A percentile compares a stretch with the other conserved stretches of the same genome.
Evolutionary conservation across 2,888 invertebrate genomes (phyloP).

Genomic region (Drosophila emarginata): DNA sequence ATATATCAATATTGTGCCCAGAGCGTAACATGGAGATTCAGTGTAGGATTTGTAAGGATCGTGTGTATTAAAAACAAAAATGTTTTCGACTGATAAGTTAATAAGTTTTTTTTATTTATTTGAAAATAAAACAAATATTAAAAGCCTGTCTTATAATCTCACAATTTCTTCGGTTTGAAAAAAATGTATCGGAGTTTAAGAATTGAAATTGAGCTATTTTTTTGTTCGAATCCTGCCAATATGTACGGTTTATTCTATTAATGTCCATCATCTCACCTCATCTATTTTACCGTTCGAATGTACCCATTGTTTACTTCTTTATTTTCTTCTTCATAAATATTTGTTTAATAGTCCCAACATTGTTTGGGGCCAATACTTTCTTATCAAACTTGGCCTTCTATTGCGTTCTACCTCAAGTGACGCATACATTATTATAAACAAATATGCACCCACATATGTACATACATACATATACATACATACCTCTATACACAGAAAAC

Average conservation of each 20-base stretch:
- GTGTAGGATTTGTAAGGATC: background rate
- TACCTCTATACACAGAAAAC: background rate
- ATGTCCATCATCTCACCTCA: no score
- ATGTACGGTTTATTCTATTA: no score
- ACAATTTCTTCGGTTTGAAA: no score
- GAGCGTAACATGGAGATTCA: background rate
- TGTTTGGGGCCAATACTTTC: constrained; percentile 22
- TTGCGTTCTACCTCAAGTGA: constrained; percentile 31
- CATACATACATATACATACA: constrained; percentile 5
- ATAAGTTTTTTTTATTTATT: background rate
- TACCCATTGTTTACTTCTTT: background rate
- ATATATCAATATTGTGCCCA: no score
- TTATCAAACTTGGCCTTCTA: constrained; percentile 22
- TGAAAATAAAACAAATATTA: background rate
- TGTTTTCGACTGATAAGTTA: background rate
- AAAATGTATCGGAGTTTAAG: no score
- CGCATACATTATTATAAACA: constrained; percentile 1
- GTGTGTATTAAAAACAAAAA: background rate
- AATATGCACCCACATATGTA: background rate
- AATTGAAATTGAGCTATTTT: no score
- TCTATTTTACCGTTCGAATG: background rate
- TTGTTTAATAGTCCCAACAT: constrained; percentile 15
- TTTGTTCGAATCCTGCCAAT: no score
- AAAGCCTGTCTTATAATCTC: no score
- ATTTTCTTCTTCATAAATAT: background rate